These are phyloP conservation scores for Accipiter virgatus DNA, from an alignment of 2,113 vertebrate genomes.

Conservation along the genomic window DNA sequence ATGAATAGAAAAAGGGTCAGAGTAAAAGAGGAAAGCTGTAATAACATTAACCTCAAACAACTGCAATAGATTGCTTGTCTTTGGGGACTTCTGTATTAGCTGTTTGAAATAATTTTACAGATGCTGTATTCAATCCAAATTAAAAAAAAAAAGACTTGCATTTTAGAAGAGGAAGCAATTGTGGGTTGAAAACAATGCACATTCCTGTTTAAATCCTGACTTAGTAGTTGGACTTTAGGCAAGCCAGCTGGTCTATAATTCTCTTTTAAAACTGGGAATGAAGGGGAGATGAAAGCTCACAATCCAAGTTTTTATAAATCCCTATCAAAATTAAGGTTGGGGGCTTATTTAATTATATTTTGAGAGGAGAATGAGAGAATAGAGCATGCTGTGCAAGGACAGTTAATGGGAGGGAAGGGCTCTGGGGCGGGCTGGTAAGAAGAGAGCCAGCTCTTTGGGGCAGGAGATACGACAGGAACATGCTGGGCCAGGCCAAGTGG, in stretches of 20 bases:
- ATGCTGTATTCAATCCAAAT: not conserved
- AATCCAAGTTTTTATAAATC: not conserved
- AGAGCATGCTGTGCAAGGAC: not conserved
- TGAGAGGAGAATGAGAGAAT: not conserved
- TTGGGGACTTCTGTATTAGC: not conserved
- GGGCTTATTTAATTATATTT: not conserved
- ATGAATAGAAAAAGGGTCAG: not conserved
- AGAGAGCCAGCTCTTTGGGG: not conserved
- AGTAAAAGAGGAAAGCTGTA: not conserved
- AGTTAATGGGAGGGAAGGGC: not conserved
- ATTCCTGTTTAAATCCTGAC: not conserved
- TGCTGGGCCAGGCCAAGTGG: not conserved
- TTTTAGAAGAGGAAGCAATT: not conserved
- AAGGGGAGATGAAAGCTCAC: not conserved
- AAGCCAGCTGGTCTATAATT: not conserved
- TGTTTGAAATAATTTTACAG: not conserved
- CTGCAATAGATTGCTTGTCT: not conserved
- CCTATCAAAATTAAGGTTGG: not conserved
- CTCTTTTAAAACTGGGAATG: not conserved
- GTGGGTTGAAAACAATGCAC: not conserved
- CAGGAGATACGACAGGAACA: not conserved
- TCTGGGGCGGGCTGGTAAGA: not conserved
- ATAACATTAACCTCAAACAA: not conserved
- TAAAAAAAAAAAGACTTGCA: not conserved
- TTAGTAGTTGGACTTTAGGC: not conserved